Conservation (phyloP, 2,797 vertebrate genomes). For the Myripristis murdjan region DNA sequence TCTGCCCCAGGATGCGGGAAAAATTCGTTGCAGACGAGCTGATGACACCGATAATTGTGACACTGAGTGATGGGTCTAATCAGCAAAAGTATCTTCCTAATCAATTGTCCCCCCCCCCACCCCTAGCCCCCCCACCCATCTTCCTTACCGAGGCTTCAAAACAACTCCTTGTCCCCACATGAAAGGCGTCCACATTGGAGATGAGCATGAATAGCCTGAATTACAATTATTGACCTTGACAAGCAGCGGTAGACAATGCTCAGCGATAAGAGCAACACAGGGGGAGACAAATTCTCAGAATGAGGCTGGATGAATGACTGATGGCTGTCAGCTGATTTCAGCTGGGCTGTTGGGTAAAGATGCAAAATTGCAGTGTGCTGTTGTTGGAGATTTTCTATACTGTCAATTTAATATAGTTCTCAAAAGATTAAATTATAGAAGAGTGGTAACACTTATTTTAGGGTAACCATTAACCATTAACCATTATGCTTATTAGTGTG, state of each 20-base stretch:
- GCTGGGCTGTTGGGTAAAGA: slow-evolving; percentile 13
- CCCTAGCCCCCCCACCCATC: slow-evolving; percentile 50
- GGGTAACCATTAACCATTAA: no score
- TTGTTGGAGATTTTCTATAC: neutral
- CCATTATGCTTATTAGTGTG: no score
- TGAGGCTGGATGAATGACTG: slow-evolving; percentile 42
- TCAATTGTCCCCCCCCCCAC: slow-evolving; percentile 79
- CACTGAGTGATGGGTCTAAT: slow-evolving; percentile 90
- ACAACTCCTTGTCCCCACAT: slow-evolving; percentile 68
- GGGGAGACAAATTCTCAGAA: slow-evolving; percentile 44
- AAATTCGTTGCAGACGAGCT: slow-evolving; percentile 78
- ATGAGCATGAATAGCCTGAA: slow-evolving; percentile 68
- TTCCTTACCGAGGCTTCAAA: slow-evolving; percentile 60
- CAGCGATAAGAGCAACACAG: slow-evolving; percentile 49
- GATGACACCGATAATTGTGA: slow-evolving; percentile 88
- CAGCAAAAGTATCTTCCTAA: slow-evolving; percentile 86
- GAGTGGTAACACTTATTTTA: no score
- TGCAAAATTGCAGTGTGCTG: slow-evolving; percentile 9
- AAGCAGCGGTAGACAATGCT: slow-evolving; percentile 58
- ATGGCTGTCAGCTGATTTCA: slow-evolving; percentile 49
- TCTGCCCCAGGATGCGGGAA: slow-evolving; percentile 74
- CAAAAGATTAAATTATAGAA: no score
- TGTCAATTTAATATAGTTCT: neutral
- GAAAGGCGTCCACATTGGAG: slow-evolving; percentile 63
- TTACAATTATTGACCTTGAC: slow-evolving; percentile 80